These are phyloP conservation scores for Xiphophorus birchmanni DNA, from an alignment of 2,797 vertebrate species.

Conservation along the genomic window DNA sequence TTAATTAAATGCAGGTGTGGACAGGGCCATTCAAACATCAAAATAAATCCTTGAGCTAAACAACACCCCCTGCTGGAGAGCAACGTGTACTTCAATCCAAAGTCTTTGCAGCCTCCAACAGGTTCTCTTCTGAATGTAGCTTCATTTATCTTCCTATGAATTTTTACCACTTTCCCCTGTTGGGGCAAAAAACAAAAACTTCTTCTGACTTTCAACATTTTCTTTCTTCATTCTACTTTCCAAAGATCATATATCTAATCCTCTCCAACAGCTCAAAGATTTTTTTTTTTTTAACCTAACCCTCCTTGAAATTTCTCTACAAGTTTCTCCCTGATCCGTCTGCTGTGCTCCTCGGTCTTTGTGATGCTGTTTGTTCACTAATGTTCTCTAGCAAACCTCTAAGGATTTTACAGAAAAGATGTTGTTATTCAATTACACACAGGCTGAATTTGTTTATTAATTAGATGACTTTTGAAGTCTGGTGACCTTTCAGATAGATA, in stretches of 20 bases:
- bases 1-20: not conserved
- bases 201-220: not conserved
- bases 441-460: not conserved
- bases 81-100: not conserved
- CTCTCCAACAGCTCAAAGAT: too few relatives aligned
- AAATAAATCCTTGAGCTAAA: not conserved
- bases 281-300: not conserved
- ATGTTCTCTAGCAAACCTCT: not conserved
- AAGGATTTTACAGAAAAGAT: not conserved
- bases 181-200: not conserved
- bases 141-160: not conserved
- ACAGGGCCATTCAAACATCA: not conserved
- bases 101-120: not conserved
- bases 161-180: not conserved
- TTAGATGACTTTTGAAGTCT: not conserved
- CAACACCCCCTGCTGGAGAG: not conserved
- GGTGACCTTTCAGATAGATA: not conserved
- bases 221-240: not conserved
- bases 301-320: not conserved
- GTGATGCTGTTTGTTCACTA: not conserved
- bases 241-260: not conserved
- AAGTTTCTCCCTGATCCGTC: not conserved
- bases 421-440: not conserved
- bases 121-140: not conserved
- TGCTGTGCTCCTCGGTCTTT: not conserved